phyloP scores from a whole-genome alignment of 2,888 invertebrate genomes.

The Megaustenia siamemsis region DNA sequence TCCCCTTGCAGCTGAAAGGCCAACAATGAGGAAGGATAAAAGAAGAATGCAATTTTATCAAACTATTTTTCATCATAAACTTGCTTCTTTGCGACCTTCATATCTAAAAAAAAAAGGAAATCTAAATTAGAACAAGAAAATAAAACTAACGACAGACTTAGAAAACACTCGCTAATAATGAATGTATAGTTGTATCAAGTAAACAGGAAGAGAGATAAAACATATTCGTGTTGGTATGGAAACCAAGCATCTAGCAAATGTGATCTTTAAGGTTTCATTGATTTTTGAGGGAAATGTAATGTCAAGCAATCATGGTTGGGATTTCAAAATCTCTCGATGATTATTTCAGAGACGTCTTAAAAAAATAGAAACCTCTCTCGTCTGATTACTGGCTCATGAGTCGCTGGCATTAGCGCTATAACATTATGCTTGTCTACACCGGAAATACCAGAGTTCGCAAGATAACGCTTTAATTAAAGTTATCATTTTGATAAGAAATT shows the following conservation, averaged over 20 bases:
- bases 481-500: neutral
- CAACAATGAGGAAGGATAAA: too few species aligned
- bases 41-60: too few species aligned
- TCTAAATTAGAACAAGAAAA: too few species aligned
- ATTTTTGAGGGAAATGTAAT: neutral
- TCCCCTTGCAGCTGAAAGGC: too few species aligned
- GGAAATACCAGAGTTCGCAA: neutral
- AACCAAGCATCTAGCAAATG: neutral
- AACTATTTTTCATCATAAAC: too few species aligned
- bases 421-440: neutral
- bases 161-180: too few species aligned
- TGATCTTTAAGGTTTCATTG: neutral
- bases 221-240: neutral
- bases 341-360: neutral
- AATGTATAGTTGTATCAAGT: neutral
- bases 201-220: neutral
- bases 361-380: neutral
- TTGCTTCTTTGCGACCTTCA: too few species aligned
- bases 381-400: neutral
- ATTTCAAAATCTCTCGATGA: neutral
- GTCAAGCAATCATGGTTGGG: neutral
- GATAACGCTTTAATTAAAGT: constrained; percentile 1
- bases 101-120: too few species aligned
- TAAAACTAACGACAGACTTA: too few species aligned
- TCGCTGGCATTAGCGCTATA: neutral